Evolutionary conservation across 2,797 vertebrate genomes (phyloP).

Genomic region (Diglossa cyanea): DNA sequence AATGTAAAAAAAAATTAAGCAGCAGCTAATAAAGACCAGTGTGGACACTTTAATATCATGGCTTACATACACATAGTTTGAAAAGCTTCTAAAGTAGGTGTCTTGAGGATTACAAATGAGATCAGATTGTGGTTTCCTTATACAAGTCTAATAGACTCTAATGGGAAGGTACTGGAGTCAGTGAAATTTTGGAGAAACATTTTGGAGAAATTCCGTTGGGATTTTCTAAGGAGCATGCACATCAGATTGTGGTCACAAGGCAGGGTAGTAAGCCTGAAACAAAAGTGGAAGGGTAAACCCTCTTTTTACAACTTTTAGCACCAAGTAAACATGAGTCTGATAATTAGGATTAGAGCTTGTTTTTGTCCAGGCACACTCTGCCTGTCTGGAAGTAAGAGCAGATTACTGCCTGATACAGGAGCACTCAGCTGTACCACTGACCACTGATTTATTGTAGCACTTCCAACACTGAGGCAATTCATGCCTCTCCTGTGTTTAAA

Average conservation of each 20-base stretch:
- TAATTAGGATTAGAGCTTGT: background rate
- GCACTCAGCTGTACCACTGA: background rate
- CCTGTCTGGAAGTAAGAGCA: background rate
- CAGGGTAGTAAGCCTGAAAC: background rate
- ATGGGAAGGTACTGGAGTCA: background rate
- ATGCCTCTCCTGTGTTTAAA: background rate
- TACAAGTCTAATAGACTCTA: background rate
- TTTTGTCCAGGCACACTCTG: background rate
- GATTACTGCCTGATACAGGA: background rate
- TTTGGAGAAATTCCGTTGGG: background rate
- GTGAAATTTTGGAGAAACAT: background rate
- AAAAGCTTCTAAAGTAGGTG: background rate
- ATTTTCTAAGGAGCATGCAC: background rate
- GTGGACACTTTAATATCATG: background rate
- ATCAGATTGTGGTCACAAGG: background rate
- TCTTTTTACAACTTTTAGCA: background rate
- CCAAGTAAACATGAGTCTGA: background rate
- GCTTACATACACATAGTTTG: background rate
- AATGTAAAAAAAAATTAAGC: background rate
- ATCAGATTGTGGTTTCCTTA: background rate
- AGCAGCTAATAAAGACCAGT: background rate
- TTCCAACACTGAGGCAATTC: background rate
- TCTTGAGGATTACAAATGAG: background rate
- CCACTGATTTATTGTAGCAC: background rate
- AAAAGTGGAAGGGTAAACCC: background rate